These are phyloP conservation scores for Thamnophis elegans DNA, from an alignment of 2,797 vertebrate species.

Conservation along the genomic window DNA sequence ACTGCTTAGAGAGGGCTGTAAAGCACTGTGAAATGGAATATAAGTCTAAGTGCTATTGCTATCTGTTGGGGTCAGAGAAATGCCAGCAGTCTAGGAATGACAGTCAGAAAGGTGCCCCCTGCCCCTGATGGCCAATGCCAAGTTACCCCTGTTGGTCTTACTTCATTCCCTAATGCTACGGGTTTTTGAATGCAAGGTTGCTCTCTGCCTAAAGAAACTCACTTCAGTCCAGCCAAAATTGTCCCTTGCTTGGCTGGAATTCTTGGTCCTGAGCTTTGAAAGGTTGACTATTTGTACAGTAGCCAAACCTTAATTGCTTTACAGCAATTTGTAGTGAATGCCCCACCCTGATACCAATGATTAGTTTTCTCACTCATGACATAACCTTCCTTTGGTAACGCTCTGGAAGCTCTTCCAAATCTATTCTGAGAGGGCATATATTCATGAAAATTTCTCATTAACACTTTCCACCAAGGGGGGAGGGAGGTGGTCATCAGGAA, in stretches of 20 bases:
- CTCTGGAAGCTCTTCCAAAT: background rate
- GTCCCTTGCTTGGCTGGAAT: background rate
- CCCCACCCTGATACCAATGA: constrained; percentile 35
- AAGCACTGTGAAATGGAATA: background rate
- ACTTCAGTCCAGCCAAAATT: background rate
- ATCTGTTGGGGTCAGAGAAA: background rate
- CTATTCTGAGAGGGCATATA: constrained; percentile 19
- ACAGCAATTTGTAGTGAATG: background rate
- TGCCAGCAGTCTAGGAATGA: background rate
- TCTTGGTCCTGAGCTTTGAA: background rate
- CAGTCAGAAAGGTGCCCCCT: background rate
- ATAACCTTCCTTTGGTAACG: constrained; percentile 6
- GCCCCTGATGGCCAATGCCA: background rate
- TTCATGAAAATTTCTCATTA: constrained; percentile 22
- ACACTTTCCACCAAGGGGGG: background rate
- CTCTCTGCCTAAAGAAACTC: background rate
- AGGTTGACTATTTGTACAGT: background rate
- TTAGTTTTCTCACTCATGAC: constrained; percentile 19
- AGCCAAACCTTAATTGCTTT: background rate
- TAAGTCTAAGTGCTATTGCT: background rate
- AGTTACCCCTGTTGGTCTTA: background rate
- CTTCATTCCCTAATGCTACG: background rate
- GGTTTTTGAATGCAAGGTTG: background rate
- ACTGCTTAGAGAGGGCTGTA: background rate
- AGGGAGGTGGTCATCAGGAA: background rate